A percentile compares a stretch with the other conserved stretches of the same genome.
phyloP scores from a whole-genome alignment of 2,113 vertebrate genomes.

The Vanacampus margaritifer region DNA sequence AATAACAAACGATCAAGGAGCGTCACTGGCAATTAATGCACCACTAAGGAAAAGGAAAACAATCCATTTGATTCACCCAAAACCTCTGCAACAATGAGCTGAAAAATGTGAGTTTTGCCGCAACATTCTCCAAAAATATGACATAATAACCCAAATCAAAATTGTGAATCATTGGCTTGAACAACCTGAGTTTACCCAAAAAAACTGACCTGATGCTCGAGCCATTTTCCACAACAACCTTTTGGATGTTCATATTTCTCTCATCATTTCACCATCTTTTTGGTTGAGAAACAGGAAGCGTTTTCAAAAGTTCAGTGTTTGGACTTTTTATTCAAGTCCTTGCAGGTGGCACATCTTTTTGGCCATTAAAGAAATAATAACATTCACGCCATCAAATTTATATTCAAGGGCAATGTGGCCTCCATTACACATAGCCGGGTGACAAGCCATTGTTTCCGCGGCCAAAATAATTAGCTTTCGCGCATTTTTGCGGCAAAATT shows the following conservation, averaged over 20 bases:
- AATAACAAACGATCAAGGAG: neutral
- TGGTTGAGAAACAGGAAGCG: neutral
- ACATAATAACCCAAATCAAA: neutral
- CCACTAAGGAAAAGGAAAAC: no score
- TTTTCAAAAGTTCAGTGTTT: conserved; percentile 2
- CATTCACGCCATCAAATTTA: conserved; percentile 12
- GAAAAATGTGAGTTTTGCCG: neutral
- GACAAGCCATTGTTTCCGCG: conserved; percentile 23
- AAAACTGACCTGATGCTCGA: neutral
- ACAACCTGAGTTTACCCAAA: no score
- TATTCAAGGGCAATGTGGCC: conserved; percentile 20
- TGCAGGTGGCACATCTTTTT: conserved; percentile 26
- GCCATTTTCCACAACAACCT: no score
- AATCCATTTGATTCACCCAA: neutral
- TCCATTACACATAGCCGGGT: conserved; percentile 15
- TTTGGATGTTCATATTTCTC: neutral
- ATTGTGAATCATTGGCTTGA: neutral
- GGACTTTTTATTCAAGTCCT: conserved; percentile 23
- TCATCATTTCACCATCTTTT: neutral
- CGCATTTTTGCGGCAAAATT: conserved; percentile 15
- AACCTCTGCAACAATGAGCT: neutral
- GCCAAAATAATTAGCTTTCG: conserved; percentile 23
- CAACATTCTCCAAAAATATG: neutral
- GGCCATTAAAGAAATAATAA: conserved; percentile 21
- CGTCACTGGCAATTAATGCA: neutral